Evolutionary conservation across 2,113 vertebrate species (phyloP).

Genomic region (Trochalopteron elliotii): DNA sequence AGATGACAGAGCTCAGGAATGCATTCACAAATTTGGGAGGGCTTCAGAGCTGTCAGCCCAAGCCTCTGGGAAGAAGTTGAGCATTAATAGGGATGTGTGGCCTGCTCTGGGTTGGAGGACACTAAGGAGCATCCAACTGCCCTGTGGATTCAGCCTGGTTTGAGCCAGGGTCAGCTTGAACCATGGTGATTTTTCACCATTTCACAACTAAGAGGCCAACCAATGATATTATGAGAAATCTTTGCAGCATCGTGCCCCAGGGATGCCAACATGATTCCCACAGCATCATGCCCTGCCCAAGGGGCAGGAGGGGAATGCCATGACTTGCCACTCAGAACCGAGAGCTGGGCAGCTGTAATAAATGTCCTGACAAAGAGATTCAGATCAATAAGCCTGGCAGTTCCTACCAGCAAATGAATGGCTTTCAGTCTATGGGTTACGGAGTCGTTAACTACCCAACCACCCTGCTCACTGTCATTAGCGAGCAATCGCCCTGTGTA

Average conservation of each 20-base stretch:
- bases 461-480: background rate
- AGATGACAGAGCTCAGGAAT: background rate
- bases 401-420: constrained; percentile 2
- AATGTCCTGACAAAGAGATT: constrained; percentile 31
- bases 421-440: background rate
- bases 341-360: background rate
- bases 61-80: background rate
- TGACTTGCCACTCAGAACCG: background rate
- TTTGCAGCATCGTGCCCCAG: fast-evolving
- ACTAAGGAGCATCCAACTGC: background rate
- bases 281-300: background rate
- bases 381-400: background rate
- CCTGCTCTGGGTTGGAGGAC: background rate
- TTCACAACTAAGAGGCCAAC: background rate
- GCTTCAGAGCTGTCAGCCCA: background rate
- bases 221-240: background rate
- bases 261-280: background rate
- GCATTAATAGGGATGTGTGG: background rate
- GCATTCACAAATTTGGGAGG: background rate
- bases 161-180: fast-evolving
- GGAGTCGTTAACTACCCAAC: background rate
- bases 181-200: background rate
- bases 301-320: background rate
- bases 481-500: background rate
- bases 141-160: background rate